Evolutionary conservation across 2,797 vertebrate species (phyloP).

Genomic region (Onychomys arenicola): DNA sequence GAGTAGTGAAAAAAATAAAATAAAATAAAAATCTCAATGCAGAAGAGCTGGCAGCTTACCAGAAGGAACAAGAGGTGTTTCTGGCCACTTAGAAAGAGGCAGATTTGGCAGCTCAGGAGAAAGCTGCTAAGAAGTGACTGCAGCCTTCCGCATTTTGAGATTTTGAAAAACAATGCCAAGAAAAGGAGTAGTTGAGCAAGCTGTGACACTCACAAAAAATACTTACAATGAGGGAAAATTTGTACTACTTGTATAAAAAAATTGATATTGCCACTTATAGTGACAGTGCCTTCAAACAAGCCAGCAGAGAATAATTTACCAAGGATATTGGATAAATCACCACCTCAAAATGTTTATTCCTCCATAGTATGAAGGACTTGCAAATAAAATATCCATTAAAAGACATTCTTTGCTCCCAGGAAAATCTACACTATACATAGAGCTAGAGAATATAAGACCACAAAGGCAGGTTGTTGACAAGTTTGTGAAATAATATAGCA

Average conservation of each 20-base stretch:
- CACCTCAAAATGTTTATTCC: constrained; percentile 3
- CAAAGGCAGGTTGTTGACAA: background rate
- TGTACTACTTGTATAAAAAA: background rate
- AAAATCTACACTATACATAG: background rate
- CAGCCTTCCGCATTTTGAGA: background rate
- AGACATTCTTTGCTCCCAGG: background rate
- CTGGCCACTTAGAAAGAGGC: constrained; percentile 75
- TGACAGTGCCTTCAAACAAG: background rate
- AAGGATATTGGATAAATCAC: background rate
- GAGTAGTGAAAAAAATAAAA: background rate
- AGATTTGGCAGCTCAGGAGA: constrained; percentile 64
- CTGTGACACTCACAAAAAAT: background rate
- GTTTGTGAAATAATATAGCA: background rate
- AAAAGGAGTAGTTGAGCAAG: background rate
- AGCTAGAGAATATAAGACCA: constrained; percentile 8
- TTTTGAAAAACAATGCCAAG: background rate
- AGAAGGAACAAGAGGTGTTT: constrained; percentile 68
- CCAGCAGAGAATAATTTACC: background rate
- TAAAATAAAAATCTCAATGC: constrained; percentile 61
- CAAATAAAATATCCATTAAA: background rate
- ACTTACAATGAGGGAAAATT: background rate
- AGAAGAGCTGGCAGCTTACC: constrained; percentile 75
- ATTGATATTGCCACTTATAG: background rate
- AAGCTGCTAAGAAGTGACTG: constrained; percentile 73
- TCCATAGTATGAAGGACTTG: background rate